Base-by-base conservation (phyloP, 1,140 invertebrate species). In the Palaemon carinicauda region DNA sequence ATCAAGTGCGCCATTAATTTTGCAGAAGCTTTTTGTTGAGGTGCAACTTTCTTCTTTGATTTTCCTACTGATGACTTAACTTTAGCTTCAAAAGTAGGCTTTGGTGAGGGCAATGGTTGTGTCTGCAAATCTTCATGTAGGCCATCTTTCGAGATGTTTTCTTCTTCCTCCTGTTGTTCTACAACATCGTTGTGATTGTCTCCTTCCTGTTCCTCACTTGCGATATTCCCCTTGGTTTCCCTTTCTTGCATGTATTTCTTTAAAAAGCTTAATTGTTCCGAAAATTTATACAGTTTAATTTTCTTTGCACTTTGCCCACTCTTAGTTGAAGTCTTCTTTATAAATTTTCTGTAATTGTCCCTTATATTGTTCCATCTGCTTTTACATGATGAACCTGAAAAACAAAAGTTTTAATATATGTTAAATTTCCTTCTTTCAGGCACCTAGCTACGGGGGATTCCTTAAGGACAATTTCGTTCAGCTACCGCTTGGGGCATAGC, bases 291-390 rank as follows among this genome's bases (percentile, higher is more conserved):
- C 1, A 41, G 52, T 80, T 80, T 82, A 2, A 82, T 82, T 73
- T 82, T 82, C 80, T 73, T 54, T 80, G 41, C 74, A 77, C 33
- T 80, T 27, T 80, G 78, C 78, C 78, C 78, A 80, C 78, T 54
- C 78, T 80, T 80, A 21, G 53, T 80, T 74, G 65, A 52, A 52
- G 60, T 82, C 51, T 52, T 82, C 80, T 82, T 82, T 65, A 74
- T 5, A 82, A 65, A 73, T 51, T 82, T 82, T 74, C 80, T 69
- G 65, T 71, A 73, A 82, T 80, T 80, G 75, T 78, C 78, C 33
- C 78, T 80, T 80, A 80, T 80, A 9, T 80, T 80, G 53, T 80
- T 80, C 53, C 78, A 80, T 80, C 78, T 80, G 78, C 5, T 29
- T 24, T 60, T 80, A 80, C 53, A 60, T 60, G 78, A 80, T 80